phyloP scores from a whole-genome alignment of 2,113 vertebrate genomes.

The Ptilorrhoa leucosticta region DNA sequence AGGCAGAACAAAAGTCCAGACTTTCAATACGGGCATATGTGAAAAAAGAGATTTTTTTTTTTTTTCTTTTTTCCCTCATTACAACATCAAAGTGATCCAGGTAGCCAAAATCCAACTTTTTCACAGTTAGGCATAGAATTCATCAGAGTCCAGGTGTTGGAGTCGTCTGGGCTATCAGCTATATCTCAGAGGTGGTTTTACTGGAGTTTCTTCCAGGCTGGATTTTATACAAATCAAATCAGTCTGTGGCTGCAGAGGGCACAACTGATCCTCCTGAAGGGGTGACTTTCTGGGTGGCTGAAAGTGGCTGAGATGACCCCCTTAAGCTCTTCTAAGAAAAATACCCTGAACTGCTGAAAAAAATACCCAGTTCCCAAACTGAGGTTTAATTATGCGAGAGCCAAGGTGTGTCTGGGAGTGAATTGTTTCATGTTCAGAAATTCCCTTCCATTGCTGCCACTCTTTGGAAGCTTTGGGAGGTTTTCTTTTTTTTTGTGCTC shows the following conservation, averaged over 20 bases:
- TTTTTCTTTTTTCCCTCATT: rapidly evolving
- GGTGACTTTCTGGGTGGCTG: not conserved
- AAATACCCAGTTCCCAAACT: rapidly evolving
- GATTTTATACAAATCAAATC: not conserved
- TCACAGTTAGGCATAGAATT: not conserved
- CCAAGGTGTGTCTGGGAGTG: not conserved
- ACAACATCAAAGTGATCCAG: not conserved
- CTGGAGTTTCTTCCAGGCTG: not conserved
- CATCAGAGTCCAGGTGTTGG: not conserved
- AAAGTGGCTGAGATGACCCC: not conserved
- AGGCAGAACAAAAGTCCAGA: not conserved
- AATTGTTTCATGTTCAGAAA: not conserved
- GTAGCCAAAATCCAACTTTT: not conserved
- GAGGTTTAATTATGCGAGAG: not conserved
- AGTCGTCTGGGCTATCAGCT: not conserved
- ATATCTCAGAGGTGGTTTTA: not conserved
- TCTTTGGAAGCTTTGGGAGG: not conserved
- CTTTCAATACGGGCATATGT: not conserved
- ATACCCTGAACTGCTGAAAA: not conserved
- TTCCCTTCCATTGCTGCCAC: not conserved
- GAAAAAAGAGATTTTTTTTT: not conserved
- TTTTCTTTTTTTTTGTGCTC: not conserved
- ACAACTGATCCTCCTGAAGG: not conserved
- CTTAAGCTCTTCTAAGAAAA: not conserved
- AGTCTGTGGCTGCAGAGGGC: not conserved